phyloP scores from a whole-genome alignment of 2,113 vertebrate species.

The Lepidothrix coronata region DNA sequence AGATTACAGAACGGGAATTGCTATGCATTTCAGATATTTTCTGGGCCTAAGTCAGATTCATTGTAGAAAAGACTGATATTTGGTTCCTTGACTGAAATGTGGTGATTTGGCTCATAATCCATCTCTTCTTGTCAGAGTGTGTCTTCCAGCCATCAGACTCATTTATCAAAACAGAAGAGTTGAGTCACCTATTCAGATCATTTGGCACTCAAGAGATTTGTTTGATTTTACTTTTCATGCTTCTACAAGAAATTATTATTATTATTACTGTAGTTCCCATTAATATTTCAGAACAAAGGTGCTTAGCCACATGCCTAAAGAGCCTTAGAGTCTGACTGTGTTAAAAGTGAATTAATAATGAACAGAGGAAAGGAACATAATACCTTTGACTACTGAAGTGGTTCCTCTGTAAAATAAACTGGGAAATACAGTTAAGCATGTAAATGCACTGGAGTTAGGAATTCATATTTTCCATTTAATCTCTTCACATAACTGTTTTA shows the following conservation, averaged over 20 bases:
- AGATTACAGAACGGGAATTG: background rate
- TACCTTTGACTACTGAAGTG: conserved; percentile 49
- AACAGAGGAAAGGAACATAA: background rate
- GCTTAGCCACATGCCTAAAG: background rate
- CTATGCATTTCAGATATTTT: background rate
- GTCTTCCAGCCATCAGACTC: background rate
- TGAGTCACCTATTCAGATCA: background rate
- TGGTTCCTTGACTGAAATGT: background rate
- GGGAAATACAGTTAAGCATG: background rate
- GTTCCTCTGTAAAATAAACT: conserved; percentile 29
- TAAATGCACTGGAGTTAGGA: conserved; percentile 3
- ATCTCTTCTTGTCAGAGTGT: background rate
- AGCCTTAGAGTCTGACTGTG: background rate
- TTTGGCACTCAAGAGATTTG: background rate
- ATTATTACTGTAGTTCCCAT: background rate
- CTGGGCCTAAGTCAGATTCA: background rate
- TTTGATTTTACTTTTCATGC: conserved; percentile 6
- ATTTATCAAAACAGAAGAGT: background rate
- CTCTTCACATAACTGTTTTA: conserved; percentile 28
- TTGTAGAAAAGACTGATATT: background rate
- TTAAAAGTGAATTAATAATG: conserved; percentile 20
- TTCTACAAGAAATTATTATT: background rate
- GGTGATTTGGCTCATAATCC: background rate
- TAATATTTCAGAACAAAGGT: conserved; percentile 4
- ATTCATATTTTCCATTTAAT: conserved; percentile 1